These are phyloP conservation scores for Adoxophyes honmai DNA, from an alignment of 1,140 invertebrate genomes.

Conservation along the genomic window DNA sequence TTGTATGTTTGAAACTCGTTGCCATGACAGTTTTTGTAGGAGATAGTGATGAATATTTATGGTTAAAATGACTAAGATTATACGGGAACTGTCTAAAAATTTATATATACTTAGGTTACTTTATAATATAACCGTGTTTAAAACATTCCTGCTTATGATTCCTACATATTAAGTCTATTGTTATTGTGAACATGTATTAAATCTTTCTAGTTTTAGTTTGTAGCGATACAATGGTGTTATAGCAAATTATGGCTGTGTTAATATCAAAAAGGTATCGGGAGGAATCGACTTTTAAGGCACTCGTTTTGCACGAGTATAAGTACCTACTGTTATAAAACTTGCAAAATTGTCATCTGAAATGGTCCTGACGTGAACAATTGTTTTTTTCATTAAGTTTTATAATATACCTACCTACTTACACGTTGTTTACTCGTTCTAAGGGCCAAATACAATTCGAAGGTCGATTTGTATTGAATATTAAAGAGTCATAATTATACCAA, in stretches of 20 bases:
- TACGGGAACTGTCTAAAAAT: neutral
- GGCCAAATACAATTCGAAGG: too few relatives aligned
- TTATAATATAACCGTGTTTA: neutral
- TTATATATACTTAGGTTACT: too few relatives aligned
- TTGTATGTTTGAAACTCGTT: constrained; percentile 11
- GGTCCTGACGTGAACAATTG: too few relatives aligned
- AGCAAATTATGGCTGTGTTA: constrained; percentile 73
- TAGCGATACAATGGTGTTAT: constrained; percentile 42
- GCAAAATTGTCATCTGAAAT: too few relatives aligned
- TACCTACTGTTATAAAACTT: too few relatives aligned
- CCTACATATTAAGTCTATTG: neutral
- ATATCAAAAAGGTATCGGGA: constrained; percentile 66
- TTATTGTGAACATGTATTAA: neutral
- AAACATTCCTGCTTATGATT: constrained; percentile 15
- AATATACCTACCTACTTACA: too few relatives aligned
- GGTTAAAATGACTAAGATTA: too few relatives aligned
- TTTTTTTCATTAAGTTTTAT: too few relatives aligned
- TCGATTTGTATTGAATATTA: neutral
- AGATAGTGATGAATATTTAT: constrained; percentile 1
- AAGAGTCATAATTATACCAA: neutral
- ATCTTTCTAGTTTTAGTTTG: constrained; percentile 29
- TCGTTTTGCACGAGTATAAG: neutral
- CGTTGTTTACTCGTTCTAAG: too few relatives aligned
- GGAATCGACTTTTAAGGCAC: too few relatives aligned
- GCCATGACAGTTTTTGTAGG: constrained; percentile 13